Conservation (phyloP, 2,888 invertebrate species). For the Monoplex corrugatus region DNA sequence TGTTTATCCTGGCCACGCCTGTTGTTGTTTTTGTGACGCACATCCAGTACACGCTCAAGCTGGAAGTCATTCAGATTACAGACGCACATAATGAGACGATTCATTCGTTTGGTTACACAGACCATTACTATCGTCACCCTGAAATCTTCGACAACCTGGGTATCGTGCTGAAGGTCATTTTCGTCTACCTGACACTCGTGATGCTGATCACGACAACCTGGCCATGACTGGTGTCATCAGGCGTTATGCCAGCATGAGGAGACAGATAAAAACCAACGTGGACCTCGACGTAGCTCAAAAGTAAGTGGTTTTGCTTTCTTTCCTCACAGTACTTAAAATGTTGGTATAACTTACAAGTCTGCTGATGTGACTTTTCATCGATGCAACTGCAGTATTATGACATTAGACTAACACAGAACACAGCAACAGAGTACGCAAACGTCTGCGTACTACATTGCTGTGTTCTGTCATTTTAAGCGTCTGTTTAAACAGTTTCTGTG, state of each 20-base stretch:
- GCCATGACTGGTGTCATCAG: slow-evolving; percentile 13
- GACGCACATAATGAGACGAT: neutral
- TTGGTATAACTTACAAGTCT: no score
- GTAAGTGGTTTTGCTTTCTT: neutral
- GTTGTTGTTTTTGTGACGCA: slow-evolving; percentile 17
- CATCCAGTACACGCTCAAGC: slow-evolving; percentile 29
- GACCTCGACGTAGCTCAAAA: neutral
- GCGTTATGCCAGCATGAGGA: neutral
- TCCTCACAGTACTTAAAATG: no score
- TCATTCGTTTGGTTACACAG: neutral
- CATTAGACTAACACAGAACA: no score
- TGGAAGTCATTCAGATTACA: neutral
- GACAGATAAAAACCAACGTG: neutral
- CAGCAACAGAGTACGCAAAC: no score
- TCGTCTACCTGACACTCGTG: neutral
- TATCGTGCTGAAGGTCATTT: neutral
- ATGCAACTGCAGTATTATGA: no score
- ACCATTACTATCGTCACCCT: neutral
- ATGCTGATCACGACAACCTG: neutral
- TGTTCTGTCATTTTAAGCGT: no score
- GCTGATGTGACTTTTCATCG: no score
- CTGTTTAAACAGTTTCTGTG: no score
- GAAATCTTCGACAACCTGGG: neutral
- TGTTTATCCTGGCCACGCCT: slow-evolving; percentile 26
- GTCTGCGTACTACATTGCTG: no score